phyloP scores from a whole-genome alignment of 2,113 vertebrate genomes.

The Dromaius novaehollandiae region DNA sequence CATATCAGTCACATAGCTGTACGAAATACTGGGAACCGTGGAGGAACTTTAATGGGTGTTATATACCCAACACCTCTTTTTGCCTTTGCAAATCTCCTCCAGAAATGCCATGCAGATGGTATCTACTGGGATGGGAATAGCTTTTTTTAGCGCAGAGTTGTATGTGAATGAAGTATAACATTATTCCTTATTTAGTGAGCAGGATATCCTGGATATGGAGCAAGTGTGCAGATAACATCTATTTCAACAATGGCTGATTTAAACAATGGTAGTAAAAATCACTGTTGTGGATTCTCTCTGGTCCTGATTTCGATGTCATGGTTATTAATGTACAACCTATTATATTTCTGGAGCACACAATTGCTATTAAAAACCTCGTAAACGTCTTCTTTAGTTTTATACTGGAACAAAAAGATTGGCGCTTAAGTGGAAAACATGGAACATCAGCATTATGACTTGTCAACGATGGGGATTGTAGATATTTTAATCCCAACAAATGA shows the following conservation, averaged over 20 bases:
- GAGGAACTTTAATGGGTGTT: background rate
- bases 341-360: background rate
- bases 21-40: background rate
- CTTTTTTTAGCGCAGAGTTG: conserved; percentile 30
- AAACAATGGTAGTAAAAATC: conserved; percentile 43
- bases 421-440: background rate
- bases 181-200: conserved; percentile 20
- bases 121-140: background rate
- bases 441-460: background rate
- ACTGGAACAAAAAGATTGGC: background rate
- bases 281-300: background rate
- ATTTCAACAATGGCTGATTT: conserved; percentile 26
- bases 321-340: background rate
- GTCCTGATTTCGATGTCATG: background rate
- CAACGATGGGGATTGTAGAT: background rate
- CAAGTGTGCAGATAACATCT: conserved; percentile 1
- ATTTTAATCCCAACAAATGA: background rate
- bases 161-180: background rate
- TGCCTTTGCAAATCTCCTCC: background rate
- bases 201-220: conserved; percentile 47
- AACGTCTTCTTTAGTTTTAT: background rate
- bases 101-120: background rate
- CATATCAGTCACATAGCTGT: background rate
- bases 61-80: background rate
- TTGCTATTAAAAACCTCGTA: background rate